Conservation (phyloP, 2,797 vertebrate genomes). For the Pseudochaenichthys georgianus region DNA sequence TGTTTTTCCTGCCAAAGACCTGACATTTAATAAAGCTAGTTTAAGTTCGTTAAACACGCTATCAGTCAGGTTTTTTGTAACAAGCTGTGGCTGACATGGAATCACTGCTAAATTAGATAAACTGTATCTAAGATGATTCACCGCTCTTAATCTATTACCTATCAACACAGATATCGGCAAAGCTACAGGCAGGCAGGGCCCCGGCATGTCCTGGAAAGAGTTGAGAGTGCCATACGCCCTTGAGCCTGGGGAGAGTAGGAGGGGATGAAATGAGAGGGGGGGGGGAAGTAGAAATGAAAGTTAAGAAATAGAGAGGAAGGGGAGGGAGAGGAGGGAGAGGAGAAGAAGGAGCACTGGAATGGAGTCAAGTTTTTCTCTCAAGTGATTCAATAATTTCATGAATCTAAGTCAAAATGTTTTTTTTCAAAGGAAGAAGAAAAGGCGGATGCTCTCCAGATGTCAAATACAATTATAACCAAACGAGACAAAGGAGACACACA, state of each 20-base stretch:
- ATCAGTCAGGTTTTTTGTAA: too few species aligned
- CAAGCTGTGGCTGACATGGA: too few species aligned
- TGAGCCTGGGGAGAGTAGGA: neutral
- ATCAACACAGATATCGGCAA: too few species aligned
- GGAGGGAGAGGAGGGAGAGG: neutral
- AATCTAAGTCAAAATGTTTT: constrained; percentile 4
- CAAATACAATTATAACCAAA: constrained; percentile 37
- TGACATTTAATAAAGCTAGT: too few species aligned
- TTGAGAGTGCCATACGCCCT: too few species aligned
- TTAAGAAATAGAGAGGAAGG: neutral
- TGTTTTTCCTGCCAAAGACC: too few species aligned
- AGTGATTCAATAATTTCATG: constrained; percentile 31
- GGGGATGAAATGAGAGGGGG: neutral
- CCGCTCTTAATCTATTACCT: too few species aligned
- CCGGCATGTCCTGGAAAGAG: too few species aligned
- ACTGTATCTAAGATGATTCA: too few species aligned
- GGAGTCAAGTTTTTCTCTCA: constrained; percentile 16
- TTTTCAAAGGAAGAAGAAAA: neutral
- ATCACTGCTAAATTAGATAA: too few species aligned
- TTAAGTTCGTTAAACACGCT: too few species aligned
- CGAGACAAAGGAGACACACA: constrained; percentile 18
- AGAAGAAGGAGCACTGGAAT: constrained; percentile 17
- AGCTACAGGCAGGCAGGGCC: too few species aligned
- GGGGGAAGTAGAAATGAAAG: neutral
- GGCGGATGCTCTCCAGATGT: constrained; percentile 10